Percentiles rank a stretch among this genome's conserved stretches.
Evolutionary conservation across 2,888 invertebrate species (phyloP).

Genomic region (Hetaerina titia): DNA sequence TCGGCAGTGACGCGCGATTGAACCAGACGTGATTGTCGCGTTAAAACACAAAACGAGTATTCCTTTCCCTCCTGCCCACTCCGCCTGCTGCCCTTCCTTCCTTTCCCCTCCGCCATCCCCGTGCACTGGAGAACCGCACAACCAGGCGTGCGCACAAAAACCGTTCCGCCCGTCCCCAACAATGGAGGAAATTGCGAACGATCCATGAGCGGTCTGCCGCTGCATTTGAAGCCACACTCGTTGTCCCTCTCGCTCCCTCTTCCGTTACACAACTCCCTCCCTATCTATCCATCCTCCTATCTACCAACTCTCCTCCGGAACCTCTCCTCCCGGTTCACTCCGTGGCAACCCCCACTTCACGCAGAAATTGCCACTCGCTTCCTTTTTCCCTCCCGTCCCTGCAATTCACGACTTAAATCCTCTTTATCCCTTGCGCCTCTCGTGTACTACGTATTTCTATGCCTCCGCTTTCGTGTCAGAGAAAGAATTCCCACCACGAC

Average conservation of each 20-base stretch:
- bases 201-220: conserved; percentile 68
- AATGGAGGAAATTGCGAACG: conserved; percentile 62
- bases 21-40: conserved; percentile 61
- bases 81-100: neutral
- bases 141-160: conserved; percentile 66
- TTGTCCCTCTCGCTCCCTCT: neutral
- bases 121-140: conserved; percentile 65
- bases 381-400: neutral
- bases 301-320: neutral
- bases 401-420: no score
- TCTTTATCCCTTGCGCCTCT: no score
- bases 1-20: conserved; percentile 57
- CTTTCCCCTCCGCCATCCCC: conserved; percentile 58
- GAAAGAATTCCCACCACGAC: no score
- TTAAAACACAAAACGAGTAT: conserved; percentile 57
- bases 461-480: no score
- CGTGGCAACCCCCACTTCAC: neutral
- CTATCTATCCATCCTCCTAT: neutral
- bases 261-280: neutral
- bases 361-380: neutral
- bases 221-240: conserved; percentile 68
- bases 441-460: no score
- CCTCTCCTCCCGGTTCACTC: neutral
- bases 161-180: conserved; percentile 50
- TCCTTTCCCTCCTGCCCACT: conserved; percentile 63